phyloP scores from a whole-genome alignment of 2,888 invertebrate species.

The Caenorhabditis sp. region DNA sequence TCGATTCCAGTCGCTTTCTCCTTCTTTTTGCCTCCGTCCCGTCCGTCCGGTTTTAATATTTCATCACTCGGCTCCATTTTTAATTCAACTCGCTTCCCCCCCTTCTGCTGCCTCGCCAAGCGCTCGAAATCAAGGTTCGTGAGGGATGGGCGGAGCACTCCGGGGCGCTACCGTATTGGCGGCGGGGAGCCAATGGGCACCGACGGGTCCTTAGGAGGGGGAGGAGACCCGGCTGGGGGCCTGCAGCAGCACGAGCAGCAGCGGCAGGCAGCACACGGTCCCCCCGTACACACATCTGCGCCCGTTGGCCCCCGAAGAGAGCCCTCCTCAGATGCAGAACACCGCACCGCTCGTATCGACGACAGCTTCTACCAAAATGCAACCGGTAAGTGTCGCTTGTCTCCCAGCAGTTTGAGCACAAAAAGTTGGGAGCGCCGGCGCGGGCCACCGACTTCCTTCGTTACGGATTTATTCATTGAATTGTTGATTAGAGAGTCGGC shows the following conservation, averaged over 20 bases:
- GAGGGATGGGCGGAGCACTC: too few species aligned
- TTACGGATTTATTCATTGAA: constrained; percentile 57
- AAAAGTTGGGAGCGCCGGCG: not conserved
- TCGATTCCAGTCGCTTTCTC: constrained; percentile 24
- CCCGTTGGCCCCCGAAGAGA: constrained; percentile 1
- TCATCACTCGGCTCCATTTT: constrained; percentile 51
- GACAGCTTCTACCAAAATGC: constrained; percentile 39
- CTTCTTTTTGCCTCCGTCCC: constrained; percentile 6
- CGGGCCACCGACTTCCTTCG: constrained; percentile 3
- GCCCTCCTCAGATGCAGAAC: constrained; percentile 42
- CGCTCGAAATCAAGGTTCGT: too few species aligned
- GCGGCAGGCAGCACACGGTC: too few species aligned
- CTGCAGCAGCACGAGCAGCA: not conserved
- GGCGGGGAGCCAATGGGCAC: too few species aligned
- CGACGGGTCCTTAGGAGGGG: too few species aligned
- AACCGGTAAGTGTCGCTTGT: constrained; percentile 51
- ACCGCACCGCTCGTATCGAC: constrained; percentile 35
- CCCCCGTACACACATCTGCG: constrained; percentile 41
- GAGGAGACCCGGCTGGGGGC: too few species aligned
- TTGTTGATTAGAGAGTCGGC: constrained; percentile 55
- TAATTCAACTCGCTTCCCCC: constrained; percentile 25
- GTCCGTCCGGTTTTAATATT: constrained; percentile 46
- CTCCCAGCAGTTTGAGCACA: constrained; percentile 9
- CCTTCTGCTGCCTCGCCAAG: too few species aligned
- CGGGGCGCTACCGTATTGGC: too few species aligned